These are phyloP conservation scores for Dryas iulia DNA, from an alignment of 1,140 invertebrate genomes.

Conservation along the genomic window DNA sequence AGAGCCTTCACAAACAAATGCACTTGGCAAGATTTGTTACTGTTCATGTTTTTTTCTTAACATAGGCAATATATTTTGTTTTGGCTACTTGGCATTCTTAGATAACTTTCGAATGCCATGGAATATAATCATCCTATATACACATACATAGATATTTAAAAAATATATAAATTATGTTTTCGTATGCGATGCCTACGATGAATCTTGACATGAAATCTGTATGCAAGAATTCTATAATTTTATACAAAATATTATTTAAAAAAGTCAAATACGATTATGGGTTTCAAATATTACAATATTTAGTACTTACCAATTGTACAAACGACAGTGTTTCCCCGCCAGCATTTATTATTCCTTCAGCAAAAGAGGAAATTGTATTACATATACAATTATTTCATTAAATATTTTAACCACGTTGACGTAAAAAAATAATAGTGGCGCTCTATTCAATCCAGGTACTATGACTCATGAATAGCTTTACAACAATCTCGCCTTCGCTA, in stretches of 20 bases:
- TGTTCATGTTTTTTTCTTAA: not conserved
- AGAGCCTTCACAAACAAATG: not conserved
- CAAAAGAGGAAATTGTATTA: not conserved
- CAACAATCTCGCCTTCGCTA: slow-evolving; percentile 13
- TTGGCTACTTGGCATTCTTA: too few species aligned
- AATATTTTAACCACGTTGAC: not conserved
- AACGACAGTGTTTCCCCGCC: not conserved
- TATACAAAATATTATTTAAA: too few species aligned
- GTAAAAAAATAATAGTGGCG: slow-evolving; percentile 20
- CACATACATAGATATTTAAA: too few species aligned
- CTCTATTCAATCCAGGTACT: slow-evolving; percentile 14
- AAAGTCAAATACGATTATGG: too few species aligned
- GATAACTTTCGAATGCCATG: too few species aligned
- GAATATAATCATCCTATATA: too few species aligned
- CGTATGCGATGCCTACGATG: too few species aligned
- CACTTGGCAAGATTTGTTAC: not conserved
- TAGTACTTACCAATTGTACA: not conserved
- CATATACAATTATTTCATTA: not conserved
- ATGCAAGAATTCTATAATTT: too few species aligned
- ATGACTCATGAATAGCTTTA: slow-evolving; percentile 12
- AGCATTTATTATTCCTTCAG: not conserved
- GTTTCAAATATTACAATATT: too few species aligned
- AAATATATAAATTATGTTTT: too few species aligned
- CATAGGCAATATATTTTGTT: not conserved
- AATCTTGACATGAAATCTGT: too few species aligned